Conservation (phyloP, 2,888 invertebrate species). For the Amiota communis region DNA sequence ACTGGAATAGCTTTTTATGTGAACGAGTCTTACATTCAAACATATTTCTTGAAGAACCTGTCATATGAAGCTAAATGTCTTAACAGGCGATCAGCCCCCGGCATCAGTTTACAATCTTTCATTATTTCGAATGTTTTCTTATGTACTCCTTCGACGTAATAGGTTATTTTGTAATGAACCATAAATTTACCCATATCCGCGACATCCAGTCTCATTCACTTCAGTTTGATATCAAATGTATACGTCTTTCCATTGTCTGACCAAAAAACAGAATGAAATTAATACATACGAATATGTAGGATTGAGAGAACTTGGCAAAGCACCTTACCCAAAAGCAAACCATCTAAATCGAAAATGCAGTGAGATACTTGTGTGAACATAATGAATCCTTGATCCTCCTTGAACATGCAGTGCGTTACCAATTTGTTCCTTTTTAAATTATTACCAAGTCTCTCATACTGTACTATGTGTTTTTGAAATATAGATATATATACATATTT, state of each 20-base stretch:
- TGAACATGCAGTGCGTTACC: no score
- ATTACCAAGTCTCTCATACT: no score
- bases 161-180: constrained; percentile 77
- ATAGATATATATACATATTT: no score
- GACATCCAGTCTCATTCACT: constrained; percentile 80
- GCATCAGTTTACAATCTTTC: constrained; percentile 77
- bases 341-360: constrained; percentile 77
- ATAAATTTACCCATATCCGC: constrained; percentile 76
- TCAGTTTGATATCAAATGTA: constrained; percentile 82
- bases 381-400: constrained; percentile 10
- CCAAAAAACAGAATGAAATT: not conserved
- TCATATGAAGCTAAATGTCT: constrained; percentile 81
- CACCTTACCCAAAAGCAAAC: constrained; percentile 75
- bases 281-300: no score
- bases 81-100: constrained; percentile 84
- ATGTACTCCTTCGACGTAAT: constrained; percentile 78
- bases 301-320: not conserved
- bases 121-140: constrained; percentile 74
- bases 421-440: no score
- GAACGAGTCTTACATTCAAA: constrained; percentile 79
- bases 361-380: constrained; percentile 72
- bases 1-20: constrained; percentile 77
- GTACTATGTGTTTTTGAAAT: no score
- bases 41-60: constrained; percentile 80
- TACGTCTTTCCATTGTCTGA: constrained; percentile 85